phyloP scores from a whole-genome alignment of 2,888 invertebrate genomes.

The Apodemia hepburni region DNA sequence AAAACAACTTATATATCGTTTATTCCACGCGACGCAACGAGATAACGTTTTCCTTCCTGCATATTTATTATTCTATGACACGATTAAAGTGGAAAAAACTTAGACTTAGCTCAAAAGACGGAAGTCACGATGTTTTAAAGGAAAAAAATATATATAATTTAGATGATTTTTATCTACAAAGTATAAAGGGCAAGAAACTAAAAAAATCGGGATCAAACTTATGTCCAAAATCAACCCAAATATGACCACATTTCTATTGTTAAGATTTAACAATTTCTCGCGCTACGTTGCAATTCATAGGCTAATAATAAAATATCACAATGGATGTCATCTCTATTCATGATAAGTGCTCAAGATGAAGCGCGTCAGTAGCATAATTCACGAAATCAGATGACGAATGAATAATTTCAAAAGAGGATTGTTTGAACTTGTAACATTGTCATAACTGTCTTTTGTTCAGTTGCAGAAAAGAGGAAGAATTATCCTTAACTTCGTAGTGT shows the following conservation, averaged over 20 bases:
- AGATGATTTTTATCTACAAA: too few species aligned
- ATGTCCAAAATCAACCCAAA: constrained; percentile 53
- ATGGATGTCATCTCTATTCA: constrained; percentile 76
- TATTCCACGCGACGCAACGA: too few species aligned
- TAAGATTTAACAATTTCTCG: constrained; percentile 72
- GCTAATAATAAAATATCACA: constrained; percentile 76
- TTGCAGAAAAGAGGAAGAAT: constrained; percentile 22
- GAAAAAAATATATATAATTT: too few species aligned
- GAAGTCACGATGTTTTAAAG: too few species aligned
- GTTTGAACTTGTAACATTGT: constrained; percentile 47
- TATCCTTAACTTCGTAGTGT: constrained; percentile 16
- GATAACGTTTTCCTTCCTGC: too few species aligned
- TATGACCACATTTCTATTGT: constrained; percentile 71
- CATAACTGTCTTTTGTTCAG: constrained; percentile 35
- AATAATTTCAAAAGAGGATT: constrained; percentile 51
- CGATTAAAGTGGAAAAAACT: too few species aligned
- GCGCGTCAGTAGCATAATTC: constrained; percentile 68
- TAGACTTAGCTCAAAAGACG: too few species aligned
- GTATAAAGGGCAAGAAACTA: too few species aligned
- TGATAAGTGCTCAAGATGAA: constrained; percentile 68
- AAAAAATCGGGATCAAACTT: neutral
- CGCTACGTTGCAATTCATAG: constrained; percentile 71
- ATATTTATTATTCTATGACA: too few species aligned
- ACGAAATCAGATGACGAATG: constrained; percentile 62
- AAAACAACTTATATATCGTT: too few species aligned